These are phyloP conservation scores for Xyliphius kryptos DNA, from an alignment of 2,113 vertebrate genomes.

Conservation along the genomic window DNA sequence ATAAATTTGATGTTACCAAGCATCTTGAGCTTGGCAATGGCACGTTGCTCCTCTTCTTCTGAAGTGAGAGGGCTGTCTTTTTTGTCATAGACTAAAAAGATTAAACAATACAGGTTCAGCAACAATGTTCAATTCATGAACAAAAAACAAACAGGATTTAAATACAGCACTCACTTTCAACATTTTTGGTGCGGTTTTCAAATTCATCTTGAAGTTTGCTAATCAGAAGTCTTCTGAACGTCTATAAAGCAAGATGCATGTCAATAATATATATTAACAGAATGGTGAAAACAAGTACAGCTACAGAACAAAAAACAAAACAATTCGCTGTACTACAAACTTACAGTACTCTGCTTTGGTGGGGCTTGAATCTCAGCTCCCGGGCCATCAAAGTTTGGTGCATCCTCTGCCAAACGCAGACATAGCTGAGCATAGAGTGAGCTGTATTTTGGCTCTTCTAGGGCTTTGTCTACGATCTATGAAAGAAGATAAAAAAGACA, in stretches of 20 bases:
- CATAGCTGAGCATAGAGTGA: slow-evolving; percentile 99
- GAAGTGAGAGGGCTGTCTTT: slow-evolving; percentile 97
- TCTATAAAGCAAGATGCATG: too few species aligned
- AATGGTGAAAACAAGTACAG: too few species aligned
- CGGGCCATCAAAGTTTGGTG: slow-evolving; percentile 99
- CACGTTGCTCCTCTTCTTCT: slow-evolving; percentile 98
- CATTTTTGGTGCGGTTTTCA: slow-evolving; percentile 99
- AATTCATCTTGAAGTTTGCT: slow-evolving; percentile 99
- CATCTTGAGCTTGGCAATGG: slow-evolving; percentile 99
- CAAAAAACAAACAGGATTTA: too few species aligned
- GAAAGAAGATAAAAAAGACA: too few species aligned
- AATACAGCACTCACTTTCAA: slow-evolving; percentile 77
- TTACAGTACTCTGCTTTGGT: slow-evolving; percentile 99
- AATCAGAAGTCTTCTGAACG: slow-evolving; percentile 99
- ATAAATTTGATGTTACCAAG: slow-evolving; percentile 99
- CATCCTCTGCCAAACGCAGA: slow-evolving; percentile 99
- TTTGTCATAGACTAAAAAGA: slow-evolving; percentile 94
- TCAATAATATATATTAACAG: too few species aligned
- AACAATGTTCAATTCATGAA: too few species aligned
- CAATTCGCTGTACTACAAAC: too few species aligned
- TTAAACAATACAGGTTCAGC: too few species aligned
- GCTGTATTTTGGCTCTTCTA: slow-evolving; percentile 99
- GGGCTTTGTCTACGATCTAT: slow-evolving; percentile 99
- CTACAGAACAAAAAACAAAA: too few species aligned
- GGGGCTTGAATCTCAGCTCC: slow-evolving; percentile 93